Conservation (phyloP, 1,140 invertebrate species). For the Macrosteles quadrilineatus region DNA sequence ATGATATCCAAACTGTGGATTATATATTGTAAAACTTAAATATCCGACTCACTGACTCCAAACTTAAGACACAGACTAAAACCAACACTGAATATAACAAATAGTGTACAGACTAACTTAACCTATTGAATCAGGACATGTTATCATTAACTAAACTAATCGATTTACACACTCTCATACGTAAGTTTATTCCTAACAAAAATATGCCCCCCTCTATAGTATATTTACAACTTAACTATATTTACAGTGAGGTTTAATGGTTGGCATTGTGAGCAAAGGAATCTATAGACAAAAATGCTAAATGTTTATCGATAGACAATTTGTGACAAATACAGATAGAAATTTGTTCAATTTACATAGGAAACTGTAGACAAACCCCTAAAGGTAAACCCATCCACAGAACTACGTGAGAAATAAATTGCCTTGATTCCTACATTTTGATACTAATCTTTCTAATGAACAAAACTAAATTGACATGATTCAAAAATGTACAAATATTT, state of each 20-base stretch:
- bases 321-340: background rate
- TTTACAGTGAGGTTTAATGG: slow-evolving; percentile 25
- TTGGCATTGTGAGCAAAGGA: slow-evolving; percentile 29
- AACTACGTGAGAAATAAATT: background rate
- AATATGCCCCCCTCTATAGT: slow-evolving; percentile 15
- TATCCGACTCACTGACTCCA: slow-evolving; percentile 1
- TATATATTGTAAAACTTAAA: background rate
- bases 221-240: slow-evolving; percentile 30
- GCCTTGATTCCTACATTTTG: background rate
- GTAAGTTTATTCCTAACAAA: slow-evolving; percentile 17
- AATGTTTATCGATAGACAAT: background rate
- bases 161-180: background rate
- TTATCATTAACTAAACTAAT: background rate
- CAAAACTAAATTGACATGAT: background rate
- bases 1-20: too few species aligned
- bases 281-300: slow-evolving; percentile 14
- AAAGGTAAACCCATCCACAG: background rate
- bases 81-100: slow-evolving; percentile 4
- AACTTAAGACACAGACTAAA: slow-evolving; percentile 17
- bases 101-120: slow-evolving; percentile 12
- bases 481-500: background rate
- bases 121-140: slow-evolving; percentile 20
- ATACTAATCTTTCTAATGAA: background rate
- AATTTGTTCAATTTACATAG: background rate
- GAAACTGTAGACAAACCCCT: background rate